These are phyloP conservation scores for Contarinia nasturtii DNA, from an alignment of 1,140 invertebrate species.

Conservation along the genomic window DNA sequence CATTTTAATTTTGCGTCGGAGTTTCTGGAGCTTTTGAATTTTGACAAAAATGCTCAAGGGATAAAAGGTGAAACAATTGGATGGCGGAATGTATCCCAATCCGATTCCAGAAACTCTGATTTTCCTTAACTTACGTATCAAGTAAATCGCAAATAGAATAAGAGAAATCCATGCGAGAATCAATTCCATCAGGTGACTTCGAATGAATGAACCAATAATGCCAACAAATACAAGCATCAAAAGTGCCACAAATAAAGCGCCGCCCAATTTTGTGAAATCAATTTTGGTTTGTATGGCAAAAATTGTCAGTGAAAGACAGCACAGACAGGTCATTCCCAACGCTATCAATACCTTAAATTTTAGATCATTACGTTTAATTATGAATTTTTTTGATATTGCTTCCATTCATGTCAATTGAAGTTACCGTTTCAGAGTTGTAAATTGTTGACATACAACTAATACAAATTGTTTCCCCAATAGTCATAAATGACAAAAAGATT, in stretches of 20 bases:
- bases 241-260: conserved; percentile 52
- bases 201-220: conserved; percentile 49
- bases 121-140: conserved; percentile 35
- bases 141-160: conserved; percentile 45
- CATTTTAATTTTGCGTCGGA: too few relatives aligned
- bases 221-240: conserved; percentile 65
- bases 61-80: too few relatives aligned
- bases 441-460: too few relatives aligned
- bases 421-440: too few relatives aligned
- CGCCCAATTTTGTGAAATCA: conserved; percentile 77
- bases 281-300: conserved; percentile 89
- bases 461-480: conserved; percentile 58
- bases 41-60: too few relatives aligned
- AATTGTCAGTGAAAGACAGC: conserved; percentile 65
- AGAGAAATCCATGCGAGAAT: conserved; percentile 70
- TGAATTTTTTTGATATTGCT: too few relatives aligned
- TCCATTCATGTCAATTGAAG: too few relatives aligned
- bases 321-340: conserved; percentile 57
- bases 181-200: conserved; percentile 35
- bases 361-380: neutral
- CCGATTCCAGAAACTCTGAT: too few relatives aligned
- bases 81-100: too few relatives aligned
- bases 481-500: conserved; percentile 74
- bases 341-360: conserved; percentile 51
- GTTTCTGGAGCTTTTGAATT: too few relatives aligned